These are phyloP conservation scores for Rotaria socialis DNA, from an alignment of 2,888 invertebrate species.

Conservation along the genomic window DNA sequence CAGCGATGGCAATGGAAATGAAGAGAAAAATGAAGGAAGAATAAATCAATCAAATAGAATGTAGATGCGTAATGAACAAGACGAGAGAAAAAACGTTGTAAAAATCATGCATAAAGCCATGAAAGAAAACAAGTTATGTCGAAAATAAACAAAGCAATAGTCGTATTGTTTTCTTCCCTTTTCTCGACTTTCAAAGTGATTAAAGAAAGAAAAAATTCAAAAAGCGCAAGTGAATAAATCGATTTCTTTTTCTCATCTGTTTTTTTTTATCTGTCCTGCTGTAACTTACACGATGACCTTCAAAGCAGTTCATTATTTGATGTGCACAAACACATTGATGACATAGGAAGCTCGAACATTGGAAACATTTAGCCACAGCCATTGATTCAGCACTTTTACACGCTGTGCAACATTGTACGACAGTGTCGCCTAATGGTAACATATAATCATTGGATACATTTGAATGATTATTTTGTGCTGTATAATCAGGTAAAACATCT, in stretches of 20 bases:
- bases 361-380: conserved; percentile 91
- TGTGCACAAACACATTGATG: conserved; percentile 96
- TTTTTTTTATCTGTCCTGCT: too few species aligned
- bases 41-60: conserved; percentile 23
- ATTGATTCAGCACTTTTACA: conserved; percentile 30
- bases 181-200: conserved; percentile 54
- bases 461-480: background rate
- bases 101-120: background rate
- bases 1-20: background rate
- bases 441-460: conserved; percentile 20
- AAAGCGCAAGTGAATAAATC: background rate
- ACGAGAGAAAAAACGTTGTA: background rate
- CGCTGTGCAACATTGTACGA: background rate
- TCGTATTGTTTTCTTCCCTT: conserved; percentile 59
- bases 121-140: background rate
- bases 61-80: background rate
- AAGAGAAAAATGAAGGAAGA: background rate
- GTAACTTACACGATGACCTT: conserved; percentile 80
- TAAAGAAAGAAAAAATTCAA: background rate
- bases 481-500: conserved; percentile 30
- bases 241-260: background rate
- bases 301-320: conserved; percentile 97
- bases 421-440: background rate
- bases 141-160: background rate
- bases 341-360: conserved; percentile 91